phyloP scores from a whole-genome alignment of 1,140 invertebrate genomes.

The Lysiphlebus fabarum region DNA sequence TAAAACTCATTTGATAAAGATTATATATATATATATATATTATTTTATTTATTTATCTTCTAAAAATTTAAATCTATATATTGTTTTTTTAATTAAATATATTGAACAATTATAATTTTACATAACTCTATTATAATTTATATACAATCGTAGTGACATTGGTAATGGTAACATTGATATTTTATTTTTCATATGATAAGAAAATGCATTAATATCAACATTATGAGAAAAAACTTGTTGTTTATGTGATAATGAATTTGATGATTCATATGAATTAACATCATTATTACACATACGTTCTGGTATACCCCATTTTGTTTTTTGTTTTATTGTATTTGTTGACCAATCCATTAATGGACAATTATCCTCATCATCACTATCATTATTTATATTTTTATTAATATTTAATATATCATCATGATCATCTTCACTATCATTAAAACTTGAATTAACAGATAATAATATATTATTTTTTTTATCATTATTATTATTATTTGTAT shows the following conservation, averaged over 20 bases:
- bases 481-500: not conserved
- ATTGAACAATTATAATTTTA: slow-evolving; percentile 37
- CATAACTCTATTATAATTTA: slow-evolving; percentile 55
- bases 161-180: slow-evolving; percentile 59
- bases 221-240: slow-evolving; percentile 25
- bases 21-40: not conserved
- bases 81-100: slow-evolving; percentile 10
- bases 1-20: not conserved
- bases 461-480: not conserved
- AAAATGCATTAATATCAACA: slow-evolving; percentile 33
- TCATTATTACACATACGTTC: not conserved
- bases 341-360: slow-evolving; percentile 4
- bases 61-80: not conserved
- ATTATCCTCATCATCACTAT: not conserved
- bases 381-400: too few relatives aligned
- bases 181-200: slow-evolving; percentile 54
- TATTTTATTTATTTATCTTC: not conserved
- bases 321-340: not conserved
- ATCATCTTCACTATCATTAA: not conserved
- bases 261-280: not conserved
- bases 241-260: not conserved
- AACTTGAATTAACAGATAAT: not conserved
- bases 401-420: not conserved
- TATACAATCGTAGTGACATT: slow-evolving; percentile 55
- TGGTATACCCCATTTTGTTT: not conserved